Evolutionary conservation across 92 coral and sea anemone genomes (phyloP), one percentile per base, ranked within the genome.

Genomic region (Epizoanthus stellaris): DNA sequence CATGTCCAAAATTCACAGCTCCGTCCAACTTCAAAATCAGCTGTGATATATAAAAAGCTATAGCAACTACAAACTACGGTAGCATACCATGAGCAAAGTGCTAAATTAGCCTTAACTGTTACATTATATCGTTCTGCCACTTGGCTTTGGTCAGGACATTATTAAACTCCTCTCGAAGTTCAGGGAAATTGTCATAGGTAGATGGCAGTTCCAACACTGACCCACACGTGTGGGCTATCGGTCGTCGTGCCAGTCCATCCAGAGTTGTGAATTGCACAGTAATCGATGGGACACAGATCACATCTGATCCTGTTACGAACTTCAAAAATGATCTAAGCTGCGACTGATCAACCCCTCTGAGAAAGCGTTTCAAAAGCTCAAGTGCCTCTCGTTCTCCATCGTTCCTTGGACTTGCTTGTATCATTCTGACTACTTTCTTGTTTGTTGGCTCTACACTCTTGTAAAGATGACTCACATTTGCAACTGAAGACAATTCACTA

Each of bases 181-280:
- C 89, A 17, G 89, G 76, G 36, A 76, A 85, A 4, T 63, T 47
- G 43, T 80, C 34, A 53, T 80, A 81, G 25, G 90, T 87, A 13
- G 67, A 81, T 14, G 87, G 90, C 15, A 81, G 90, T 58, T 87
- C 90, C 87, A 87, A 76, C 57, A 81, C 82, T 38, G 90, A 65
- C 16, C 87, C 87, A 62, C 87, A 81, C 36, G 87, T 87, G 72
- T 87, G 87, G 67, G 87, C 82, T 25, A 87, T 87, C 45, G 89
- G 87, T 13, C 87, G 12, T 77, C 82, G 61, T 30, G 72, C 87
- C 4, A 87, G 80, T 75, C 90, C 82, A 43, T 87, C 87, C 21
- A 81, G 36, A 58, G 43, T 43, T 42, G 76, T 67, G 70, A 87
- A 81, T 63, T 59, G 74, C 34, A 87, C 87, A 21, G 69, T 40